phyloP scores from a whole-genome alignment of 2,797 vertebrate genomes.

The Parambassis ranga region DNA sequence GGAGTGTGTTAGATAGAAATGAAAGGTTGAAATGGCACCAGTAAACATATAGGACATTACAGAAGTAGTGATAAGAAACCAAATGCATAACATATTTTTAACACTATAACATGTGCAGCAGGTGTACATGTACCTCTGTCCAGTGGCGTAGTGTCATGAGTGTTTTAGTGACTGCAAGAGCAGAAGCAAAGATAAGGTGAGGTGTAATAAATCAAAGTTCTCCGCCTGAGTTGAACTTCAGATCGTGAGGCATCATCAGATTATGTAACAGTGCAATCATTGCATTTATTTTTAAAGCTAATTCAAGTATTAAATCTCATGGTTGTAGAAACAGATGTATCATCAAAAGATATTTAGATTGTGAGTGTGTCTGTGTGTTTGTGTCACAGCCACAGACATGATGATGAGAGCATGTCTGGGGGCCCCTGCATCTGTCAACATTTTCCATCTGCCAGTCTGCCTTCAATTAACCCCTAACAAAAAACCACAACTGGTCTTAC shows the following conservation, averaged over 20 bases:
- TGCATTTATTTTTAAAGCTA: slow-evolving; percentile 1
- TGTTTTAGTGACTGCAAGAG: neutral
- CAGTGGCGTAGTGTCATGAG: too few species aligned
- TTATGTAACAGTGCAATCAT: neutral
- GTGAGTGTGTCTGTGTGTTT: neutral
- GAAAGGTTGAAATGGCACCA: too few species aligned
- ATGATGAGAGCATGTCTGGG: slow-evolving; percentile 67
- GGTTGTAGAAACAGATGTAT: slow-evolving; percentile 3
- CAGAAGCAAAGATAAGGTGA: neutral
- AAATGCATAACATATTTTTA: too few species aligned
- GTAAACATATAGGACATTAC: too few species aligned
- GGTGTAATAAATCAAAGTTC: slow-evolving; percentile 32
- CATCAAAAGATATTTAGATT: slow-evolving; percentile 13
- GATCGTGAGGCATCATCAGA: neutral
- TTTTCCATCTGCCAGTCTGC: slow-evolving; percentile 64
- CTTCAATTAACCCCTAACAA: slow-evolving; percentile 64
- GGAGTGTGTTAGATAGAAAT: too few species aligned
- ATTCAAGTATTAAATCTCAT: neutral
- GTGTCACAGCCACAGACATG: slow-evolving; percentile 38
- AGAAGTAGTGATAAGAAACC: too few species aligned
- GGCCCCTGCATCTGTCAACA: slow-evolving; percentile 55
- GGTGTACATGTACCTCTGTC: too few species aligned
- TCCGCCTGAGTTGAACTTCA: neutral
- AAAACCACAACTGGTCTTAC: slow-evolving; percentile 57
- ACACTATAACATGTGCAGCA: too few species aligned